phyloP scores from a whole-genome alignment of 2,797 vertebrate genomes.

The Pantherophis vulpinus region DNA sequence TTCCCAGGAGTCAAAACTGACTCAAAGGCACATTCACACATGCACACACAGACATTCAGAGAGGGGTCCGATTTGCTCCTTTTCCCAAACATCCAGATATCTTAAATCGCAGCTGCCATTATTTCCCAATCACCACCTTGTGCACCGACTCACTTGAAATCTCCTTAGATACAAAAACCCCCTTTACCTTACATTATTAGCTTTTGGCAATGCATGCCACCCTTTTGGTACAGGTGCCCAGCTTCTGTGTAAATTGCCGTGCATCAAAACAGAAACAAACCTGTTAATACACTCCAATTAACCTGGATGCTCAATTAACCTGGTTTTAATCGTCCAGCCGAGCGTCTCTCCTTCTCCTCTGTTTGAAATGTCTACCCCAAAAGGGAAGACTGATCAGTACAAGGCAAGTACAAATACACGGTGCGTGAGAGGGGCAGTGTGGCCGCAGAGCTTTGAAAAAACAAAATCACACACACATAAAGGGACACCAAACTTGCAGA shows the following conservation, averaged over 20 bases:
- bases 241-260: neutral
- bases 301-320: neutral
- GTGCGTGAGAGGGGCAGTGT: fast-evolving
- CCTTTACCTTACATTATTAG: neutral
- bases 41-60: neutral
- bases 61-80: neutral
- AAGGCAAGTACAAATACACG: neutral
- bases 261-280: neutral
- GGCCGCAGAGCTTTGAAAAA: neutral
- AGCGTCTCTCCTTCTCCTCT: neutral
- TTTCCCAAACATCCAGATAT: neutral
- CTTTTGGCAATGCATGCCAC: neutral
- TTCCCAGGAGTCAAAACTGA: neutral
- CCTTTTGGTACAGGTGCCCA: neutral
- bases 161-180: neutral
- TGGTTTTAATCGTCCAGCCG: neutral
- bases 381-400: neutral
- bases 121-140: neutral
- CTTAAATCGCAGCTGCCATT: neutral
- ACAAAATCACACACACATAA: neutral
- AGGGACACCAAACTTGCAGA: no score
- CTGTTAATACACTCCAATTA: neutral
- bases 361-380: neutral
- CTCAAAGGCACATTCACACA: neutral
- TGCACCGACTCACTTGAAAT: neutral